These are phyloP conservation scores for Premnoplex brunnescens DNA, from an alignment of 2,797 vertebrate genomes.

Conservation along the genomic window DNA sequence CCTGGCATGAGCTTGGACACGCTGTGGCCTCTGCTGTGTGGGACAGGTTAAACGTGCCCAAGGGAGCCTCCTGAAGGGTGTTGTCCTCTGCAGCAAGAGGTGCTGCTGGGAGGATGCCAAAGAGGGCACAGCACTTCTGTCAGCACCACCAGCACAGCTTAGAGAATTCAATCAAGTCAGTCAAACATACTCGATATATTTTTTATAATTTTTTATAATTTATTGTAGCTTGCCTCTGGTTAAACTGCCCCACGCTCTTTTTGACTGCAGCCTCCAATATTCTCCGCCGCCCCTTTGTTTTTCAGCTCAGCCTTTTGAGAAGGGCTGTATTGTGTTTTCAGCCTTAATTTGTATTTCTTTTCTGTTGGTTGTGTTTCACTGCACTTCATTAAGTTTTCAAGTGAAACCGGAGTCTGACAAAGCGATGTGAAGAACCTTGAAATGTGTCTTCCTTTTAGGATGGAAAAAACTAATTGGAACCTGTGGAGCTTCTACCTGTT, in stretches of 20 bases:
- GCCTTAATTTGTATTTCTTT: not conserved
- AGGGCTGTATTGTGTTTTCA: not conserved
- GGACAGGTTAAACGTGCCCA: not conserved
- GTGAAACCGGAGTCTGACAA: not conserved
- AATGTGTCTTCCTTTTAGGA: not conserved
- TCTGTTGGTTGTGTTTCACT: not conserved
- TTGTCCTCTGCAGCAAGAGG: not conserved
- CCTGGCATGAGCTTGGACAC: not conserved
- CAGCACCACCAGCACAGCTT: not conserved
- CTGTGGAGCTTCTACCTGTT: not conserved
- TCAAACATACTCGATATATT: not conserved
- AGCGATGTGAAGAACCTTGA: not conserved
- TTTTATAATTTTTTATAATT: fast-evolving
- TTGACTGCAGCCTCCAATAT: not conserved
- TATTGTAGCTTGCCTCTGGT: not conserved
- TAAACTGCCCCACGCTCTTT: not conserved
- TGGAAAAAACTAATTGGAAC: not conserved
- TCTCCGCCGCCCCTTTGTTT: not conserved
- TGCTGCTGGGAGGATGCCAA: not conserved
- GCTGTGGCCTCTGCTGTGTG: not conserved
- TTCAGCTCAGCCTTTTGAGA: not conserved
- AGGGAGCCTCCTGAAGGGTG: not conserved
- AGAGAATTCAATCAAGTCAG: not conserved
- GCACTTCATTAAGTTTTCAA: not conserved
- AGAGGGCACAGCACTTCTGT: not conserved